These are phyloP conservation scores for Leptopilina clavipes DNA, from an alignment of 1,140 invertebrate species.

Conservation along the genomic window DNA sequence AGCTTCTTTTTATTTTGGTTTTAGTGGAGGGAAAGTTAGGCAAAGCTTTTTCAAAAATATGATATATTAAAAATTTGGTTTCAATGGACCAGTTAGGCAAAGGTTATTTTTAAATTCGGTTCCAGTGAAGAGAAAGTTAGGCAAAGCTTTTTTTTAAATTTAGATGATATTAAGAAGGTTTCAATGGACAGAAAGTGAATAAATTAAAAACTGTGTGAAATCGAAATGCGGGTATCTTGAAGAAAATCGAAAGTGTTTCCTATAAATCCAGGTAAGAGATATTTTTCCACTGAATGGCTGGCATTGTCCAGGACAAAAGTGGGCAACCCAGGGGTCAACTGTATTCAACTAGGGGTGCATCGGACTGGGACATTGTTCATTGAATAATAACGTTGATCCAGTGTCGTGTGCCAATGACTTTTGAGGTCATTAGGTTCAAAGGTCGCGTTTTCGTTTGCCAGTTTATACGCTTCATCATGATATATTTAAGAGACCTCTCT, in stretches of 20 bases:
- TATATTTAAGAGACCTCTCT: slow-evolving; percentile 22
- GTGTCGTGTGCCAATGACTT: slow-evolving; percentile 32
- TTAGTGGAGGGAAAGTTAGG: too few relatives aligned
- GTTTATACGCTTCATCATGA: slow-evolving; percentile 35
- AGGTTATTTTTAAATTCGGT: too few relatives aligned
- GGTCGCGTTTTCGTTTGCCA: slow-evolving; percentile 26
- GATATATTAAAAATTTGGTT: too few relatives aligned
- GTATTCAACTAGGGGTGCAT: slow-evolving; percentile 21
- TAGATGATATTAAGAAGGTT: too few relatives aligned
- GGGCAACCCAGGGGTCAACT: slow-evolving; percentile 30
- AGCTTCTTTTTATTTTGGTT: too few relatives aligned
- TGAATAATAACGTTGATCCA: slow-evolving; percentile 20
- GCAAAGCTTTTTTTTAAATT: too few relatives aligned
- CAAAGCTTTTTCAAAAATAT: too few relatives aligned
- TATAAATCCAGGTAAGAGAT: not conserved
- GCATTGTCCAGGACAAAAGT: slow-evolving; percentile 30
- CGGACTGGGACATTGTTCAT: slow-evolving; percentile 28
- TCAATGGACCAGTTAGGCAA: too few relatives aligned
- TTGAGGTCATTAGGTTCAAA: slow-evolving; percentile 20
- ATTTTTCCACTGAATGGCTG: slow-evolving; percentile 18
- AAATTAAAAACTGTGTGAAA: too few relatives aligned
- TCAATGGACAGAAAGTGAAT: too few relatives aligned
- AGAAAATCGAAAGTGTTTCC: slow-evolving; percentile 16
- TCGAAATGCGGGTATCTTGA: not conserved
- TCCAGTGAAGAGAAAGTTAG: too few relatives aligned